A percentile compares a stretch with the other conserved stretches of the same genome.
These are phyloP conservation scores for Hiodon tergisus DNA, from an alignment of 2,113 vertebrate genomes.

Conservation along the genomic window DNA sequence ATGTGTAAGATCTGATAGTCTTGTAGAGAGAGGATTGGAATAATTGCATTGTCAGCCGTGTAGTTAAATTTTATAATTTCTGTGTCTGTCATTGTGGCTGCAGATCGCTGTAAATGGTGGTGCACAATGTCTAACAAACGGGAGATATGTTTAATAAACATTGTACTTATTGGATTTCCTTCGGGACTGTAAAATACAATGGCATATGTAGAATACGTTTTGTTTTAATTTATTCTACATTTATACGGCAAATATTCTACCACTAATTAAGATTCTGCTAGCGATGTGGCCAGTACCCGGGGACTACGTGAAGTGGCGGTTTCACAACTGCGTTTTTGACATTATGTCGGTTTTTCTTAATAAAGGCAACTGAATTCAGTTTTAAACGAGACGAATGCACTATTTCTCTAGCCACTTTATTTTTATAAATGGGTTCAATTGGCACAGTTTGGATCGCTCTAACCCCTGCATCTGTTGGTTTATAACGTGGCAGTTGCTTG, in stretches of 20 bases:
- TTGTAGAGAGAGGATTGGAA: constrained; percentile 77
- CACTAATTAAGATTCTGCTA: constrained; percentile 46
- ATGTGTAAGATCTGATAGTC: constrained; percentile 90
- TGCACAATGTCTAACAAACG: constrained; percentile 93
- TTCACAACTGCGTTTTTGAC: constrained; percentile 51
- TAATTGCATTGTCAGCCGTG: constrained; percentile 75
- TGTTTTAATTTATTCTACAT: constrained; percentile 57
- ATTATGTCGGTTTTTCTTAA: constrained; percentile 61
- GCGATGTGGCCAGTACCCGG: constrained; percentile 41
- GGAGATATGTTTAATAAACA: constrained; percentile 95
- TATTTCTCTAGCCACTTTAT: constrained; percentile 23
- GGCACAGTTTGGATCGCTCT: no score
- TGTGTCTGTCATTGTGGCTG: constrained; percentile 88
- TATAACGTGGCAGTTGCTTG: no score
- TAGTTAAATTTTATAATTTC: constrained; percentile 81
- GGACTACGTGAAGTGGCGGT: constrained; percentile 43
- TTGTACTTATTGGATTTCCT: constrained; percentile 70
- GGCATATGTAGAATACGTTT: constrained; percentile 45
- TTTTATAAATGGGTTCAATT: not conserved
- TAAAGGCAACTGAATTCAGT: constrained; percentile 32
- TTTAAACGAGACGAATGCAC: constrained; percentile 24
- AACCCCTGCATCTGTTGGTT: no score
- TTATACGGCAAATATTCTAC: constrained; percentile 45
- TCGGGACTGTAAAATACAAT: constrained; percentile 79
- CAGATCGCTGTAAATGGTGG: constrained; percentile 87